Conservation (phyloP, 2,888 invertebrate genomes). For the Drosophila parthenogenetica region DNA sequence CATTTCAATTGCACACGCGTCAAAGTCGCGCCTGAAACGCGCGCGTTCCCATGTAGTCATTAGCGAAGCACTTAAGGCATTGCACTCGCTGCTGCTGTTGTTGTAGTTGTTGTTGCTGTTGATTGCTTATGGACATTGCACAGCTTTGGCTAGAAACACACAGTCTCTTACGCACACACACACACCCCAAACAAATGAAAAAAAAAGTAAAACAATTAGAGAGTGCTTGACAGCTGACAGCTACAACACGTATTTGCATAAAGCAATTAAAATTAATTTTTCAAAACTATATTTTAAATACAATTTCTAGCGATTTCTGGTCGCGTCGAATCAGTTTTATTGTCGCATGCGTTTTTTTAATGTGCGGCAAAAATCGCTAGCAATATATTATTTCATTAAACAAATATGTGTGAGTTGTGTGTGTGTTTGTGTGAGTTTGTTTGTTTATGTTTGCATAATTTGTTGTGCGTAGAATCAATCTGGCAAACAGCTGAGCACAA, state of each 20-base stretch:
- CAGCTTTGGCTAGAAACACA: conserved; percentile 20
- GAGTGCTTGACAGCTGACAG: conserved; percentile 25
- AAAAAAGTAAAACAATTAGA: conserved; percentile 22
- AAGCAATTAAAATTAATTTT: conserved; percentile 61
- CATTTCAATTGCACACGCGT: conserved; percentile 34
- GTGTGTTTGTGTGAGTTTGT: conserved; percentile 5
- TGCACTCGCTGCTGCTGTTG: conserved; percentile 11
- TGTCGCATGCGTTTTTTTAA: conserved; percentile 1
- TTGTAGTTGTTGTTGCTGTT: conserved; percentile 20
- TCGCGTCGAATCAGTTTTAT: background rate
- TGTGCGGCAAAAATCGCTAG: conserved; percentile 9
- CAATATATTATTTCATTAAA: conserved; percentile 15
- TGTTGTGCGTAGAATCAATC: conserved; percentile 34
- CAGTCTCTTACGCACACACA: background rate
- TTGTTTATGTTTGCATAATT: conserved; percentile 36
- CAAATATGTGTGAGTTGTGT: background rate
- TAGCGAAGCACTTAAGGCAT: conserved; percentile 35
- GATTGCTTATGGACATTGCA: conserved; percentile 30
- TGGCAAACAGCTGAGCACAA: conserved; percentile 52
- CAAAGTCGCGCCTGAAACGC: conserved; percentile 29
- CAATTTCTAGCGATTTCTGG: conserved; percentile 1
- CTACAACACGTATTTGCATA: conserved; percentile 25
- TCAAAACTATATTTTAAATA: conserved; percentile 9
- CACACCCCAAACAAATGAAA: conserved; percentile 3
- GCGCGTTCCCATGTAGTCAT: conserved; percentile 23